Percentiles rank a stretch among this genome's conserved stretches.
Evolutionary conservation across 2,888 invertebrate species (phyloP).

Genomic region (Pristionchus japonicus): DNA sequence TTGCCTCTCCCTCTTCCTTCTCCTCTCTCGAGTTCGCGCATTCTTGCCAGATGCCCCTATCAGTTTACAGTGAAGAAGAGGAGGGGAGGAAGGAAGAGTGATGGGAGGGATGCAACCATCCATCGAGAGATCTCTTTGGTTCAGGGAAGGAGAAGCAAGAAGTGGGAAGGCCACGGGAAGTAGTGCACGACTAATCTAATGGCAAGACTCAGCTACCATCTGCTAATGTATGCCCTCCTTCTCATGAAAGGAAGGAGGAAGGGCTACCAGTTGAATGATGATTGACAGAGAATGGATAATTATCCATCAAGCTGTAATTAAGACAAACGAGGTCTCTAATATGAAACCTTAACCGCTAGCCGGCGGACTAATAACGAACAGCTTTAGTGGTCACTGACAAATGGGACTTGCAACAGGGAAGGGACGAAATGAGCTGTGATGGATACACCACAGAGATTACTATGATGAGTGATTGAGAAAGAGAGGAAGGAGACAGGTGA

Average conservation of each 20-base stretch:
- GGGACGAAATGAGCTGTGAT: background rate
- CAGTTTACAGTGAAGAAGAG: constrained; percentile 18
- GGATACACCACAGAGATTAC: constrained; percentile 26
- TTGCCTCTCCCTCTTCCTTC: background rate
- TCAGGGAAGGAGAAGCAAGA: background rate
- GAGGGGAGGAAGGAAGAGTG: background rate
- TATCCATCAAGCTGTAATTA: background rate
- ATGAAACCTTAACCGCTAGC: background rate
- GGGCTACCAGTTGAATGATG: background rate
- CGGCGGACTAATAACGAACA: background rate
- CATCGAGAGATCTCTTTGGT: constrained; percentile 5
- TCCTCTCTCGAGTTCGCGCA: constrained; percentile 20
- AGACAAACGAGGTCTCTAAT: background rate
- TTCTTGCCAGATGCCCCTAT: constrained; percentile 18
- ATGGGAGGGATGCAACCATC: background rate
- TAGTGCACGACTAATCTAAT: background rate
- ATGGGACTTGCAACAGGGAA: background rate
- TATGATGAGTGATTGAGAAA: constrained; percentile 9
- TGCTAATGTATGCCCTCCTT: background rate
- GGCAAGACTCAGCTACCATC: background rate
- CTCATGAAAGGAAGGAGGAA: background rate
- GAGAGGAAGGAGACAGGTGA: background rate
- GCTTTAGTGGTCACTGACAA: background rate
- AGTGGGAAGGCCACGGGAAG: background rate
- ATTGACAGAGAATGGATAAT: background rate